A percentile compares a stretch with the other conserved stretches of the same genome.
Evolutionary conservation across 2,797 vertebrate genomes (phyloP).

Genomic region (Coilia nasus): DNA sequence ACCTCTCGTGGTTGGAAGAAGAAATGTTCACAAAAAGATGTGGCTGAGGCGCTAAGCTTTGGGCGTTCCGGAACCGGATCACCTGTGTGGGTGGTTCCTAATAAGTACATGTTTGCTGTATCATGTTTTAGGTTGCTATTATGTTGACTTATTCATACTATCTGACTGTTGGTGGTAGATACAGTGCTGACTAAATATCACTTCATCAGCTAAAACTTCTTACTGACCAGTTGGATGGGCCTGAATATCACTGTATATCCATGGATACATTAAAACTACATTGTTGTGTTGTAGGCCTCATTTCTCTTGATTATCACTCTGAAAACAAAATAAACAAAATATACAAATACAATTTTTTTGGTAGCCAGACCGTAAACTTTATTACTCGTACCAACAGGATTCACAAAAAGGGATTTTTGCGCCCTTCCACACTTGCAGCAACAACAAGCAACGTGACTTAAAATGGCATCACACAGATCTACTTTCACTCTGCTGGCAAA

Average conservation of each 20-base stretch:
- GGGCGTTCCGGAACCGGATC: background rate
- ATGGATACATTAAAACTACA: too few species aligned
- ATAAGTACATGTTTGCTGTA: background rate
- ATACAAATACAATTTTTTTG: constrained; percentile 9
- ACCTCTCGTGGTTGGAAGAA: background rate
- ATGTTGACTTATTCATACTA: background rate
- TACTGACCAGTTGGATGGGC: too few species aligned
- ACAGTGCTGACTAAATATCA: background rate
- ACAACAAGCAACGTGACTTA: constrained; percentile 49
- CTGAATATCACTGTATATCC: too few species aligned
- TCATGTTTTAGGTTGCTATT: background rate
- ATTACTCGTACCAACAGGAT: constrained; percentile 58
- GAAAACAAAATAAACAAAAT: background rate
- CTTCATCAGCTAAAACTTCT: too few species aligned
- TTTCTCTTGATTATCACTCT: background rate
- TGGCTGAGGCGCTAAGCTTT: too few species aligned
- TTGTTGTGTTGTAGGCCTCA: too few species aligned
- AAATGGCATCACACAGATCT: constrained; percentile 41
- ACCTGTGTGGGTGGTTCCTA: background rate
- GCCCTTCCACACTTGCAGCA: constrained; percentile 47
- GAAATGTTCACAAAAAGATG: background rate
- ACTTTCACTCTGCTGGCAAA: constrained; percentile 23
- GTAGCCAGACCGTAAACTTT: constrained; percentile 57
- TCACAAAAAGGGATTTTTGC: constrained; percentile 42
- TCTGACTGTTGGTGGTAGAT: background rate